Conservation (phyloP, 2,888 invertebrate genomes). For the Nomada fabriciana region DNA sequence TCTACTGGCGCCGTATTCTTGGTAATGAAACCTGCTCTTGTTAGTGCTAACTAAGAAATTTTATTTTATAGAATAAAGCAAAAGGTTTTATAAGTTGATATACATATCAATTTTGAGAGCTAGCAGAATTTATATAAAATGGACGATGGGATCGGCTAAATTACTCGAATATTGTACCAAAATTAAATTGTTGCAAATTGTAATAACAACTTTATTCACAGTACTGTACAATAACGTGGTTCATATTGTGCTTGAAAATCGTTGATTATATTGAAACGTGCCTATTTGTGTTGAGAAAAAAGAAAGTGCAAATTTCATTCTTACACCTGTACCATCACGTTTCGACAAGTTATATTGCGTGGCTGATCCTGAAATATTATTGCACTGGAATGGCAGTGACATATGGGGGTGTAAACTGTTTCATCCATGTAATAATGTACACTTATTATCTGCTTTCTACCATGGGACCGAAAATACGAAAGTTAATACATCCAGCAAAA, state of each 20-base stretch:
- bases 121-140: too few species aligned
- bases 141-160: too few species aligned
- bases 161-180: too few species aligned
- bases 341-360: slow-evolving; percentile 86
- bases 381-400: slow-evolving; percentile 88
- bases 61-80: too few species aligned
- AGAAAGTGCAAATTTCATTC: slow-evolving; percentile 87
- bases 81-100: too few species aligned
- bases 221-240: slow-evolving; percentile 85
- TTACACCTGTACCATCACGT: slow-evolving; percentile 87
- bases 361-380: slow-evolving; percentile 86
- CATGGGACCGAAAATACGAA: slow-evolving; percentile 81
- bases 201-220: slow-evolving; percentile 46
- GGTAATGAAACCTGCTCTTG: too few species aligned
- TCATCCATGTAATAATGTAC: slow-evolving; percentile 91
- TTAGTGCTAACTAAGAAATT: too few species aligned
- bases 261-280: slow-evolving; percentile 89
- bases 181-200: too few species aligned
- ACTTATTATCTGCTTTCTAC: slow-evolving; percentile 88
- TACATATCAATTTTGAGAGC: too few species aligned
- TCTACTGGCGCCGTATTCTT: too few species aligned
- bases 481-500: slow-evolving; percentile 84
- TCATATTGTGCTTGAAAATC: slow-evolving; percentile 87
- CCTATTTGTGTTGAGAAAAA: slow-evolving; percentile 89
- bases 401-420: slow-evolving; percentile 87